Evolutionary conservation across 2,888 invertebrate species (phyloP).

Genomic region (Mythimna impura): DNA sequence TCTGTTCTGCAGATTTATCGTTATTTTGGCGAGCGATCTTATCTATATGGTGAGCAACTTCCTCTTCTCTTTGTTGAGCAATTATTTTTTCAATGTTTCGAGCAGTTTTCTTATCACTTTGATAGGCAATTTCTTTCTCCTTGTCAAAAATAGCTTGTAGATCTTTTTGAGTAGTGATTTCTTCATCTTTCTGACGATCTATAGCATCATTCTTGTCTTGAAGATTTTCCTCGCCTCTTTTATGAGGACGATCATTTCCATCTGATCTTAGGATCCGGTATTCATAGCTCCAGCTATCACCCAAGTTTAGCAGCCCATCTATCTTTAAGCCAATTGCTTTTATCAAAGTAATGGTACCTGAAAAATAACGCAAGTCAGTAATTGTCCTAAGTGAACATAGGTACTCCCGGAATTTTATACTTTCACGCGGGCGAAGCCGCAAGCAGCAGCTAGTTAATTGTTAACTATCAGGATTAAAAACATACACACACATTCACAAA

Average conservation of each 20-base stretch:
- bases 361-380: constrained; percentile 7
- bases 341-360: constrained; percentile 28
- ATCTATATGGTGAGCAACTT: not conserved
- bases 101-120: not conserved
- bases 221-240: not conserved
- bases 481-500: too few relatives aligned
- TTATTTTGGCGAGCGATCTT: not conserved
- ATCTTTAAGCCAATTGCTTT: constrained; percentile 64
- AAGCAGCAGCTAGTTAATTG: too few relatives aligned
- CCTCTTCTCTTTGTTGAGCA: not conserved
- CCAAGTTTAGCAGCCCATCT: constrained; percentile 71
- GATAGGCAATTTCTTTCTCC: not conserved
- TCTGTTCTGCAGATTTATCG: too few relatives aligned
- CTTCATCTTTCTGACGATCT: not conserved
- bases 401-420: too few relatives aligned
- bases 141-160: not conserved
- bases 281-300: constrained; percentile 71
- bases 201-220: too few relatives aligned
- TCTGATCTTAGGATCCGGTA: constrained; percentile 45
- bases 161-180: not conserved
- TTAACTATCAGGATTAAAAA: too few relatives aligned
- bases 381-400: too few relatives aligned
- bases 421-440: too few relatives aligned
- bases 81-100: not conserved
- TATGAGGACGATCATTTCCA: too few relatives aligned